Base-by-base conservation (phyloP, 2,888 invertebrate genomes). In the Steinernema scapterisci region DNA sequence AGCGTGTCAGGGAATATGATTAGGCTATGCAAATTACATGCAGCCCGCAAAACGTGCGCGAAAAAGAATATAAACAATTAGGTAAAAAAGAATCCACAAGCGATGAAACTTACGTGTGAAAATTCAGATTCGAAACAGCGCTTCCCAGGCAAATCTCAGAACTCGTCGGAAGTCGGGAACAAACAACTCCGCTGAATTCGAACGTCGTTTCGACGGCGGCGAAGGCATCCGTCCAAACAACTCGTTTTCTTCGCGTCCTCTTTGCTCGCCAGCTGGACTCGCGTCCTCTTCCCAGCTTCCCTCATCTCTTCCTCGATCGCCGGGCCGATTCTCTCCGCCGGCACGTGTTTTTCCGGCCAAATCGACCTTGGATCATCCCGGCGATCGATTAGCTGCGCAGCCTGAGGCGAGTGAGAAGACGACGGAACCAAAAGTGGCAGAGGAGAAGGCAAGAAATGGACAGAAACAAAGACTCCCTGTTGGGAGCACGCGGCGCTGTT, bases 261-360 rank as follows among this genome's bases (percentile, higher is more conserved):
- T n/a, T n/a, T n/a, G n/a, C 38, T 38, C 38, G 19, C 48, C 48
- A 48, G 48, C 48, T 48, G 48, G 48, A 48, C 48, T 48, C 48
- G 38, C 38, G 38, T 38, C 6, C 13, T 38, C 38, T 38, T 38
- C 16, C 48, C 48, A 48, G 48, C 48, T 48, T 48, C 13, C 48
- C 19, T 19, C 48, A 16, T n/a, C 19, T 48, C 13, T 16, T 13
- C 48, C 13, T 16, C 48, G 16, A 16, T 48, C 48, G 48, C 5
- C 48, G 13, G 48, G n/a, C 19, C 48, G 19, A 3, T 7, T 48
- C 48, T 19, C 48, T 48, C 48, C 16, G 19, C 38, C 38, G 19
- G 13, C 48, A 48, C 48, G 48, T 16, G 48, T 48, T 48, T 48
- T 5, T 5, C 19, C 3, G 48, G 3, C 5, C 2, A 48, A 48